These are phyloP conservation scores for Synergus umbraculus DNA, from an alignment of 2,888 invertebrate species.

Conservation along the genomic window DNA sequence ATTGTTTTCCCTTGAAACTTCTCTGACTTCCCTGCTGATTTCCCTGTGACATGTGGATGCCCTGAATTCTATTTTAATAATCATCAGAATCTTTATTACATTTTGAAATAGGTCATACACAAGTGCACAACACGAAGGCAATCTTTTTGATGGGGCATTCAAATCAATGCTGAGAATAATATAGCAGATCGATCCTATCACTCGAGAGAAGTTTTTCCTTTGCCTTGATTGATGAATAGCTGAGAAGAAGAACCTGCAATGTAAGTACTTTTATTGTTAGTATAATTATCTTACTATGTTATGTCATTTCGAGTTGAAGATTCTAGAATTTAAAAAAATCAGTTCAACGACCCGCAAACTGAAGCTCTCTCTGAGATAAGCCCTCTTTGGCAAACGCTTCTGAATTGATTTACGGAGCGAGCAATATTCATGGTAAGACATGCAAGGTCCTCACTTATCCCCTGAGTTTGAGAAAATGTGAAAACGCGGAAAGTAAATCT, in stretches of 20 bases:
- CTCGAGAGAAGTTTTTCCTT: slow-evolving; percentile 11
- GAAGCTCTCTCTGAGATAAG: background rate
- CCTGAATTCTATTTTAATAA: background rate
- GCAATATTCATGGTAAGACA: slow-evolving; percentile 14
- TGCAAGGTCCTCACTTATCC: slow-evolving; percentile 17
- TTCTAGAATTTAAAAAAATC: background rate
- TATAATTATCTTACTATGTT: background rate
- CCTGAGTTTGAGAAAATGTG: slow-evolving; percentile 18
- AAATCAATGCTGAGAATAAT: slow-evolving; percentile 13
- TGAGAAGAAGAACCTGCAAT: background rate
- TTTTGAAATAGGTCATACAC: background rate
- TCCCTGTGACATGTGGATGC: too few relatives aligned
- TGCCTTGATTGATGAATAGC: slow-evolving; percentile 14
- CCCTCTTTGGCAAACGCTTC: slow-evolving; percentile 14
- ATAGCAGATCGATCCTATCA: slow-evolving; percentile 18
- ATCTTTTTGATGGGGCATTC: slow-evolving; percentile 13
- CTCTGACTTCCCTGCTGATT: too few relatives aligned
- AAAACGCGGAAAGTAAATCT: slow-evolving; percentile 5
- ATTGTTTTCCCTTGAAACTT: too few relatives aligned
- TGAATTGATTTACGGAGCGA: slow-evolving; percentile 28
- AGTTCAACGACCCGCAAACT: background rate
- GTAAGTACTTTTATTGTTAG: background rate
- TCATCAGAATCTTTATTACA: background rate
- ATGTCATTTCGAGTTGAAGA: background rate
- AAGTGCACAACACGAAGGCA: background rate